phyloP scores from a whole-genome alignment of 2,797 vertebrate species.

The Selene dorsalis region DNA sequence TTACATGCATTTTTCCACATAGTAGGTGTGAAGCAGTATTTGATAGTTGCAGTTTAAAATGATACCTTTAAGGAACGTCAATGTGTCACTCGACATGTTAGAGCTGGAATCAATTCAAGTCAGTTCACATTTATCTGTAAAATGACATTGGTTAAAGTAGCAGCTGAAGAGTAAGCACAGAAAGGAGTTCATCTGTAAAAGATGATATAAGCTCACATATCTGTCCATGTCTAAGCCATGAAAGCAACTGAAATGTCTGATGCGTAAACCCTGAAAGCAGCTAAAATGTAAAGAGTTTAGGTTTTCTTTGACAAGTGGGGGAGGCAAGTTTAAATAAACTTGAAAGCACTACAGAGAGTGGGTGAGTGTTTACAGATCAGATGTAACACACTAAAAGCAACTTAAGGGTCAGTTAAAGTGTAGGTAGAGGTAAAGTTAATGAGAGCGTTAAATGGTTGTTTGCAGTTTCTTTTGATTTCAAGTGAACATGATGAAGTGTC shows the following conservation, averaged over 20 bases:
- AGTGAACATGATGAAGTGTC: not conserved
- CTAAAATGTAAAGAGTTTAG: not conserved
- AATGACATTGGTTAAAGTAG: not conserved
- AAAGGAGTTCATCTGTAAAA: not conserved
- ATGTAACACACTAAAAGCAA: not conserved
- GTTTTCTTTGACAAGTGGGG: not conserved
- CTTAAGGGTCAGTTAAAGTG: not conserved
- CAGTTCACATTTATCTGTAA: not conserved
- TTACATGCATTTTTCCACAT: not conserved
- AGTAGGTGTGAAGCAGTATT: not conserved
- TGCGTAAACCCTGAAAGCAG: not conserved
- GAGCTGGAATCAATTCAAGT: not conserved
- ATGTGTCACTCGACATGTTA: not conserved
- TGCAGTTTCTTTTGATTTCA: not conserved
- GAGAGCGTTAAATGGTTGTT: not conserved
- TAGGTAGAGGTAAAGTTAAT: not conserved
- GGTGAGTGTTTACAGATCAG: not conserved
- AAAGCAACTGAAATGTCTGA: not conserved
- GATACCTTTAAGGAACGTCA: not conserved
- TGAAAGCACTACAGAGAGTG: not conserved
- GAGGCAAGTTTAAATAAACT: not conserved
- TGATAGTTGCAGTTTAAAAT: not conserved
- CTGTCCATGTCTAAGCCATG: not conserved
- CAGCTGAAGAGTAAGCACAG: not conserved
- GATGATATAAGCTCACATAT: not conserved